These are phyloP conservation scores for Dreissena rostriformis DNA, from an alignment of 1,140 invertebrate species.

Conservation along the genomic window DNA sequence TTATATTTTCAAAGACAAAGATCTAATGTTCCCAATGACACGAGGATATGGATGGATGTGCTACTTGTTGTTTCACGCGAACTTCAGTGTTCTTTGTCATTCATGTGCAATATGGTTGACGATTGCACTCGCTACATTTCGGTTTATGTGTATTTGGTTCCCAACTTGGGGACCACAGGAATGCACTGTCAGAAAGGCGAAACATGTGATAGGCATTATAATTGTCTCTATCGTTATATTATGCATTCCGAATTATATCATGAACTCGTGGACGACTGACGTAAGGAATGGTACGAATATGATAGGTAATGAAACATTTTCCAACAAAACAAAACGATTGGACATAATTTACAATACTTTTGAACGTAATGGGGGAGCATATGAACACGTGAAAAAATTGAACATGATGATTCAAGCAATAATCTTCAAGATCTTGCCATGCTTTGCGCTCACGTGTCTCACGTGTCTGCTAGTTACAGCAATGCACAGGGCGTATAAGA, in stretches of 20 bases:
- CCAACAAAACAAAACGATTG: constrained; percentile 9
- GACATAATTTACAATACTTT: constrained; percentile 48
- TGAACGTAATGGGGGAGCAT: constrained; percentile 57
- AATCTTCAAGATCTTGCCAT: constrained; percentile 80
- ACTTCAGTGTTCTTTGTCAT: constrained; percentile 91
- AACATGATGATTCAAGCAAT: constrained; percentile 76
- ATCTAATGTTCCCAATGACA: constrained; percentile 55
- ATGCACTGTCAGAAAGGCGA: constrained; percentile 89
- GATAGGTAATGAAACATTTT: too few species aligned
- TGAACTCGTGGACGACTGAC: constrained; percentile 48
- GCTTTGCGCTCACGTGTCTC: constrained; percentile 79
- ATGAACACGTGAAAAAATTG: constrained; percentile 56
- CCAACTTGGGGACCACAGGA: constrained; percentile 88
- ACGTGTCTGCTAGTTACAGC: constrained; percentile 80
- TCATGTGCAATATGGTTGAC: constrained; percentile 96
- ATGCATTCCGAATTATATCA: constrained; percentile 89
- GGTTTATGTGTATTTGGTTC: constrained; percentile 91
- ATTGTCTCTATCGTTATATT: constrained; percentile 88
- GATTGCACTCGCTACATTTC: constrained; percentile 94
- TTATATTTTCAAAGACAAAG: constrained; percentile 73
- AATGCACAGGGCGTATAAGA: constrained; percentile 80
- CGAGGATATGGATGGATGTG: constrained; percentile 66
- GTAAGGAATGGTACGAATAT: constrained; percentile 6
- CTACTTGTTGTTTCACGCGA: constrained; percentile 72
- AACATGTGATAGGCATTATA: constrained; percentile 87